These are phyloP conservation scores for human DNA, from an alignment of 2,113 vertebrate species.

Conservation along the genomic window DNA sequence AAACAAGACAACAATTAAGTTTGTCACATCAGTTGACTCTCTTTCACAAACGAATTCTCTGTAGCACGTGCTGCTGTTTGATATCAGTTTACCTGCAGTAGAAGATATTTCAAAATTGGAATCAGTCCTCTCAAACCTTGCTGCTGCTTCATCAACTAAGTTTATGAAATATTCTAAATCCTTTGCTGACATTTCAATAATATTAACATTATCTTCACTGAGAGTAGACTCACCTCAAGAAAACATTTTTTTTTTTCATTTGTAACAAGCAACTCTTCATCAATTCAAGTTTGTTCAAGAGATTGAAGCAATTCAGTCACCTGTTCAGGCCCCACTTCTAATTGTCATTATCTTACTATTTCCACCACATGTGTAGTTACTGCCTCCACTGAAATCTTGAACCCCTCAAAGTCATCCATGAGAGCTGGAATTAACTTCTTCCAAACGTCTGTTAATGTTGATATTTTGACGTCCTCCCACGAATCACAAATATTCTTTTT, in stretches of 20 bases:
- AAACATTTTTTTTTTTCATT: background rate
- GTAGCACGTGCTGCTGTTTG: background rate
- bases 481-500: background rate
- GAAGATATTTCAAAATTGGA: background rate
- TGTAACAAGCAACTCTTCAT: background rate
- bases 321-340: background rate
- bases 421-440: background rate
- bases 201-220: background rate
- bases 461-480: background rate
- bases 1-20: background rate
- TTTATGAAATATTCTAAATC: background rate
- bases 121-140: background rate
- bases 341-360: background rate
- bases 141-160: background rate
- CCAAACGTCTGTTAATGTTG: background rate
- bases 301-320: background rate
- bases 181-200: background rate
- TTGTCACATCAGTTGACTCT: background rate
- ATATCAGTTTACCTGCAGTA: background rate
- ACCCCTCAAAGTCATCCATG: background rate
- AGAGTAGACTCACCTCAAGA: background rate
- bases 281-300: background rate
- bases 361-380: background rate
- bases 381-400: background rate
- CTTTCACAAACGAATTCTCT: background rate